Evolutionary conservation across 2,888 invertebrate species (phyloP).

Genomic region (Rhamnusium bicolor): DNA sequence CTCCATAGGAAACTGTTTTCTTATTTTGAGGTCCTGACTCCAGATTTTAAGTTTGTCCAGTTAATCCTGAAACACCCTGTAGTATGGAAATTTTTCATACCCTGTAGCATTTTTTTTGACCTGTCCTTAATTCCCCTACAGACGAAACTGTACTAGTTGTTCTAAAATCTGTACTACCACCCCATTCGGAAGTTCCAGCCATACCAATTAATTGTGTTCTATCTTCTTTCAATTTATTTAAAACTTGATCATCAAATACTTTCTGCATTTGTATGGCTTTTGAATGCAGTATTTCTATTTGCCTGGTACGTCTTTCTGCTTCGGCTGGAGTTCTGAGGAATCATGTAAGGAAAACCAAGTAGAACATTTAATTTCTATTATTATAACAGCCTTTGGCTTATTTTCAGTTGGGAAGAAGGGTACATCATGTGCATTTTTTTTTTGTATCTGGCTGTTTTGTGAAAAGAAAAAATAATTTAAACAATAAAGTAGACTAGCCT

Average conservation of each 20-base stretch:
- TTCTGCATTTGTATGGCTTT: slow-evolving; percentile 75
- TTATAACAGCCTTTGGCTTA: too few species aligned
- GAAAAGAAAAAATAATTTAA: too few species aligned
- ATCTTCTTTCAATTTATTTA: slow-evolving; percentile 60
- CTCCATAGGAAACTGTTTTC: too few species aligned
- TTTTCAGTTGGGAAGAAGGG: too few species aligned
- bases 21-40: too few species aligned
- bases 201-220: slow-evolving; percentile 66
- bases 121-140: slow-evolving; percentile 72
- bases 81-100: slow-evolving; percentile 63
- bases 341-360: slow-evolving; percentile 37
- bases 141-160: slow-evolving; percentile 26
- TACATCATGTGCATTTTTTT: too few species aligned
- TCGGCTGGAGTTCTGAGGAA: slow-evolving; percentile 75
- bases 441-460: too few species aligned
- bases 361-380: not conserved
- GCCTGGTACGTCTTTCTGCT: slow-evolving; percentile 75
- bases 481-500: too few species aligned
- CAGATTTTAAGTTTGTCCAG: too few species aligned
- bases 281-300: slow-evolving; percentile 76
- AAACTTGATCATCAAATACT: slow-evolving; percentile 70
- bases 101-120: slow-evolving; percentile 77
- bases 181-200: slow-evolving; percentile 69
- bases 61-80: too few species aligned
- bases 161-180: slow-evolving; percentile 64